Evolutionary conservation across 1,140 invertebrate species (phyloP).

Genomic region (Physella acuta): DNA sequence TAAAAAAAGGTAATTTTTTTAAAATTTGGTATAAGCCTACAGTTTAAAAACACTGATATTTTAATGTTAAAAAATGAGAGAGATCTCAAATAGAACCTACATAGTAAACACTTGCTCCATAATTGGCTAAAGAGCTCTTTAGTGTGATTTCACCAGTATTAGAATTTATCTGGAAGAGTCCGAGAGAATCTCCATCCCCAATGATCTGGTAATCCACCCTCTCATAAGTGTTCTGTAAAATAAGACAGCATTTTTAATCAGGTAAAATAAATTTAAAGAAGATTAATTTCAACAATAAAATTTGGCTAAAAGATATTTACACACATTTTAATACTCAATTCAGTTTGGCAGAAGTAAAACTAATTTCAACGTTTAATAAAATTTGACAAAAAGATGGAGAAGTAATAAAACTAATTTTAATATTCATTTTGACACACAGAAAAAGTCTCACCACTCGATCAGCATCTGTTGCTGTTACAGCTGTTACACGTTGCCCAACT

Average conservation of each 20-base stretch:
- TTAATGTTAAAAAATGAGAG: too few relatives aligned
- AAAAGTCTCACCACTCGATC: slow-evolving; percentile 31
- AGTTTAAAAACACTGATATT: too few relatives aligned
- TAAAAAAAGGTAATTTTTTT: too few relatives aligned
- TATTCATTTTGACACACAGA: too few relatives aligned
- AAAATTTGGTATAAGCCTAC: too few relatives aligned
- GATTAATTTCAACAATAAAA: neutral
- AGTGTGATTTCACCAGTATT: slow-evolving; percentile 29
- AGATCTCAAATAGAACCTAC: too few relatives aligned
- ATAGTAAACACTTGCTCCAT: slow-evolving; percentile 19
- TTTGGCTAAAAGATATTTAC: too few relatives aligned
- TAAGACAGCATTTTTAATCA: neutral
- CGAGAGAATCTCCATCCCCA: slow-evolving; percentile 37
- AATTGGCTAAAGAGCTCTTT: slow-evolving; percentile 16
- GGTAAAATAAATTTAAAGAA: neutral
- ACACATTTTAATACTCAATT: too few relatives aligned
- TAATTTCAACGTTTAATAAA: too few relatives aligned
- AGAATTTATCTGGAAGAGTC: slow-evolving; percentile 31
- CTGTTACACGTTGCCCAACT: slow-evolving; percentile 72
- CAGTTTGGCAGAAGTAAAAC: too few relatives aligned
- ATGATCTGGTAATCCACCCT: slow-evolving; percentile 43
- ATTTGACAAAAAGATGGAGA: too few relatives aligned
- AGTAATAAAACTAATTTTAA: too few relatives aligned
- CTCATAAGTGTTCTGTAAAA: slow-evolving; percentile 31
- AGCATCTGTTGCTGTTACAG: slow-evolving; percentile 65